Base-by-base conservation (phyloP, 2,888 invertebrate genomes). In the Mechanitis mazaeus region DNA sequence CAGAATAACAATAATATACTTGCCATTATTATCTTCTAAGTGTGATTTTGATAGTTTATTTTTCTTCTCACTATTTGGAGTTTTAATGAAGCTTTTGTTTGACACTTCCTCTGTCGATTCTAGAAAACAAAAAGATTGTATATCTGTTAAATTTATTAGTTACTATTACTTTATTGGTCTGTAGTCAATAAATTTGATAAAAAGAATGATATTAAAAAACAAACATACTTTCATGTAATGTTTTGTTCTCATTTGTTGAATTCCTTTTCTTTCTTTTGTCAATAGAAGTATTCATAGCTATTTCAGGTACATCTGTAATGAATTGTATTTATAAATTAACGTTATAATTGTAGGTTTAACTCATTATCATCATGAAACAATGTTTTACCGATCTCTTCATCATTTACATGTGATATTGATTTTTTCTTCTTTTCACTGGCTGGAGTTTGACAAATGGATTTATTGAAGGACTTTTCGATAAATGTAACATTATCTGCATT, bases 381-480 rank as follows among this genome's bases (percentile, higher is more conserved):
- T n/a, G 2, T 2, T 7, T 2, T 50, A 50, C 50, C 46, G 45
- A 28, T 12, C 47, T 58, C 55, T 20, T 45, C 33, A 45, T 31
- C 33, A 58, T 60, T 54, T 7, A 53, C 53, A 7, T 61, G 55
- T 45, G 58, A 61, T n/a, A 59, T n/a, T 35, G 59, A 64, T 35
- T 67, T 65, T 46, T 64, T 56, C 54, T 63, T 65, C 53, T 67
- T 69, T 4, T 63, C 61, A 64, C 64, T 68, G 31, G 42, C 60
- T 12, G 70, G 64, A 33, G 66, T 69, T 59, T 70, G 72, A 20
- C 46, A 20, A 9, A 55, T 42, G 45, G 64, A 65, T 54, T 58
- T 64, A 46, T 64, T 54, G 5, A 62, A 45, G 33, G 60, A 64
- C 20, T 55, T 60, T 45, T 65, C 63, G 38, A 46, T 28, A 3